Percentiles rank a stretch among this genome's conserved stretches.
phyloP scores from a whole-genome alignment of 2,888 invertebrate species.

The Coleophora deauratella region DNA sequence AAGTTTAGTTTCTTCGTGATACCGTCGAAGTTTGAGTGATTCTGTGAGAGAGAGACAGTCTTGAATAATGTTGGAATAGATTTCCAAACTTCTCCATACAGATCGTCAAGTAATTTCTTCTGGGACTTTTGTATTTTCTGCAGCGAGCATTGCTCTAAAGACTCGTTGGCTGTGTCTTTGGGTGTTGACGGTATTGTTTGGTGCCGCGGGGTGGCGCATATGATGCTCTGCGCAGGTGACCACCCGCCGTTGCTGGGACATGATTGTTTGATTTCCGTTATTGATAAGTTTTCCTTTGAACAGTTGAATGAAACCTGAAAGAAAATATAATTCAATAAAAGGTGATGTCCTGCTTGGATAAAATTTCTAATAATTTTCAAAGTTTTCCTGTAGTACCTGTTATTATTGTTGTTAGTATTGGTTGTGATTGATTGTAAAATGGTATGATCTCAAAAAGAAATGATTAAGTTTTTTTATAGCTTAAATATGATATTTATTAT shows the following conservation, averaged over 20 bases:
- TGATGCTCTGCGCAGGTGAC: slow-evolving; percentile 58
- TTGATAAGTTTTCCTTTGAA: slow-evolving; percentile 29
- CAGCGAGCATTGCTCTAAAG: slow-evolving; percentile 50
- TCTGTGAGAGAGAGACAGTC: slow-evolving; percentile 27
- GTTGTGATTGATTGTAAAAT: too few species aligned
- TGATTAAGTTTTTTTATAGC: too few species aligned
- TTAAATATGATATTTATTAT: too few species aligned
- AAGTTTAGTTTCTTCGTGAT: slow-evolving; percentile 49
- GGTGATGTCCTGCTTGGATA: not conserved
- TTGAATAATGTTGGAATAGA: slow-evolving; percentile 60
- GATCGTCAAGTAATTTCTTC: slow-evolving; percentile 56
- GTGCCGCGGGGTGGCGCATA: slow-evolving; percentile 48
- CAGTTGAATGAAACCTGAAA: slow-evolving; percentile 52
- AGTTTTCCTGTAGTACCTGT: too few species aligned
- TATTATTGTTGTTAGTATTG: too few species aligned
- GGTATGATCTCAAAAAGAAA: too few species aligned
- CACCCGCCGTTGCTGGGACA: slow-evolving; percentile 51
- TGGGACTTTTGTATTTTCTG: slow-evolving; percentile 56
- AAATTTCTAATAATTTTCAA: not conserved
- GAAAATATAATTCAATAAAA: not conserved
- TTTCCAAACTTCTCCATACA: slow-evolving; percentile 74
- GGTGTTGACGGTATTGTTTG: slow-evolving; percentile 49
- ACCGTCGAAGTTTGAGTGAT: slow-evolving; percentile 35
- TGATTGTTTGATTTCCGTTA: slow-evolving; percentile 20
- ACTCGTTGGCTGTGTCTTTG: slow-evolving; percentile 50